Percentiles rank a stretch among this genome's conserved stretches.
phyloP scores from a whole-genome alignment of 2,888 invertebrate species.

The Dynastes maya region DNA sequence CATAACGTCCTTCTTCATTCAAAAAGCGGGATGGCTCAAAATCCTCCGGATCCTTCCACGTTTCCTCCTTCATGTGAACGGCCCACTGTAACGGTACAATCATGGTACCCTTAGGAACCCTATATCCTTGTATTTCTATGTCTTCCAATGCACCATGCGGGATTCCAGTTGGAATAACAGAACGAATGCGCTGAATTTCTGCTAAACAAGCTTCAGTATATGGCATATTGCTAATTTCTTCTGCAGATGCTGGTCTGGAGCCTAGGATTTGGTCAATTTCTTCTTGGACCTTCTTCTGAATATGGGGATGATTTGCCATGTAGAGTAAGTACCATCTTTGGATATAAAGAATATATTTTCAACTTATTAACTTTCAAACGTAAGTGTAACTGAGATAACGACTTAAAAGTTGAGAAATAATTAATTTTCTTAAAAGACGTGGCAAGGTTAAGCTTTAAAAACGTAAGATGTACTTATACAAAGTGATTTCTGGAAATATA shows the following conservation, averaged over 20 bases:
- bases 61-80: conserved; percentile 80
- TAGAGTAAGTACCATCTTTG: conserved; percentile 83
- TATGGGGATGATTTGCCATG: conserved; percentile 79
- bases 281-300: conserved; percentile 75
- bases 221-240: conserved; percentile 72
- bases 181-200: conserved; percentile 85
- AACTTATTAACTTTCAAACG: no score
- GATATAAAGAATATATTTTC: background rate
- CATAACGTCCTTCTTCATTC: conserved; percentile 75
- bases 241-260: conserved; percentile 70
- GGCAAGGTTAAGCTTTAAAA: no score
- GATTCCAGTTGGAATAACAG: conserved; percentile 87
- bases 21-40: conserved; percentile 83
- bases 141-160: conserved; percentile 83
- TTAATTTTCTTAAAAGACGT: no score
- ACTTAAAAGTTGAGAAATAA: no score
- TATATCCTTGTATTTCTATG: conserved; percentile 71
- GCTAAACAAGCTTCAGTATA: conserved; percentile 82
- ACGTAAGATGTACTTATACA: no score
- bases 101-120: conserved; percentile 81
- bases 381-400: no score
- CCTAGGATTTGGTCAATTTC: conserved; percentile 71
- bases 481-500: no score
- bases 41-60: conserved; percentile 79
- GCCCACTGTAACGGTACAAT: conserved; percentile 88